phyloP scores from a whole-genome alignment of 2,888 invertebrate genomes.

The Pristionchus entomophagus region DNA sequence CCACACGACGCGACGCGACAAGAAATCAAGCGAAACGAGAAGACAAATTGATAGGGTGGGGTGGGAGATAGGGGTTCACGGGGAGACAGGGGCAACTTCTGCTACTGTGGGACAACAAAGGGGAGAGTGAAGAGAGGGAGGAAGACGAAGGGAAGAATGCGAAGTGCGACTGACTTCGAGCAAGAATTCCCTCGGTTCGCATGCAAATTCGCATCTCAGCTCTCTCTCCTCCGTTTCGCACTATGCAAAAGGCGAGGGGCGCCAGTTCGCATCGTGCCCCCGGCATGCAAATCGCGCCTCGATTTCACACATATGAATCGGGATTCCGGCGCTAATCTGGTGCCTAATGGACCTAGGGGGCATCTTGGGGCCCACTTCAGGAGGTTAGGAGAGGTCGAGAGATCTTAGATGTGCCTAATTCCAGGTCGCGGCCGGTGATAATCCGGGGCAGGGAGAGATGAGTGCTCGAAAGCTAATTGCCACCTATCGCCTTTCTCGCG shows the following conservation, averaged over 20 bases:
- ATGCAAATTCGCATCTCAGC: background rate
- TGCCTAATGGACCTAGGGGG: background rate
- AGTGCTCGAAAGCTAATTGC: conserved; percentile 34
- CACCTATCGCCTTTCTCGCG: conserved; percentile 25
- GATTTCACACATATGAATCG: background rate
- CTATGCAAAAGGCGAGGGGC: background rate
- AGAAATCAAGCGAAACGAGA: conserved; percentile 24
- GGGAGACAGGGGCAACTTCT: too few relatives aligned
- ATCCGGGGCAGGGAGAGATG: background rate
- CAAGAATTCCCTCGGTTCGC: background rate
- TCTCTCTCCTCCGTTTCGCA: too few relatives aligned
- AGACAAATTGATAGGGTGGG: background rate
- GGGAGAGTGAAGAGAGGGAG: background rate
- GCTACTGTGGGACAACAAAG: background rate
- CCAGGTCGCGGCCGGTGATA: background rate
- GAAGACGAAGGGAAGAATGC: background rate
- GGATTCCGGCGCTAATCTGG: background rate
- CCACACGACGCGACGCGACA: background rate
- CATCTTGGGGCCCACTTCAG: background rate
- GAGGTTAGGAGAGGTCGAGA: background rate
- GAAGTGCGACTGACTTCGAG: background rate
- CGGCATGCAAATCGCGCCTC: background rate
- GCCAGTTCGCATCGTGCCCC: background rate
- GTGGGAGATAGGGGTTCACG: background rate
- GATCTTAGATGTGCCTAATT: background rate